These are phyloP conservation scores for Acanthosepion lycidas DNA, from an alignment of 2,888 invertebrate genomes.

Conservation along the genomic window DNA sequence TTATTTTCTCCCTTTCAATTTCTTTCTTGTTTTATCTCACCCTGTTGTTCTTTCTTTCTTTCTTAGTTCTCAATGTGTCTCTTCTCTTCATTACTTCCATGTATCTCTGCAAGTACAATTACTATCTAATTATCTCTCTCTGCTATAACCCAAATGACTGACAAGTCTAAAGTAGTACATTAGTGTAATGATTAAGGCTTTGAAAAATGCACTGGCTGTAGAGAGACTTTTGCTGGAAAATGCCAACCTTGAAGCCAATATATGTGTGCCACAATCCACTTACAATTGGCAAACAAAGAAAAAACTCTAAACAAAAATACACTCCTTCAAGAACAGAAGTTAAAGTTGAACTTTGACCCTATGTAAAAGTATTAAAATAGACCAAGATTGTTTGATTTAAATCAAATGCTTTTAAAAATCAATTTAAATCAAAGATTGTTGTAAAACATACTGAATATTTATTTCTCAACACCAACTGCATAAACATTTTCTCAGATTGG, in stretches of 20 bases:
- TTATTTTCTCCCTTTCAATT: neutral
- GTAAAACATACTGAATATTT: neutral
- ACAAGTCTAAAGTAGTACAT: conserved; percentile 21
- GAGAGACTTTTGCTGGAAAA: neutral
- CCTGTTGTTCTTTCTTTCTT: neutral
- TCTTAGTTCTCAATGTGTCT: neutral
- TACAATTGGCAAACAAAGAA: neutral
- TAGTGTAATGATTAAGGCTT: conserved; percentile 21
- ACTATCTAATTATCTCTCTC: neutral
- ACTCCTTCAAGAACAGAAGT: neutral
- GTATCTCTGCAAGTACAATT: conserved; percentile 21
- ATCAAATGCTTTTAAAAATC: neutral
- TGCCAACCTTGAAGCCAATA: neutral
- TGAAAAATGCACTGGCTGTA: neutral
- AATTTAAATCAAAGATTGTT: neutral
- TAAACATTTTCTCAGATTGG: too few species aligned
- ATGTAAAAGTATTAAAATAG: neutral
- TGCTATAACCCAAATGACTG: neutral
- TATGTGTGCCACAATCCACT: neutral
- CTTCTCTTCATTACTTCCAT: neutral
- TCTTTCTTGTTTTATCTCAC: neutral
- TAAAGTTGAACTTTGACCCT: neutral
- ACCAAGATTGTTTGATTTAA: neutral
- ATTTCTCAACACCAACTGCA: neutral
- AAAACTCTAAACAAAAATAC: neutral